Conservation (phyloP, 2,113 vertebrate species). For the Halcyon senegalensis region DNA sequence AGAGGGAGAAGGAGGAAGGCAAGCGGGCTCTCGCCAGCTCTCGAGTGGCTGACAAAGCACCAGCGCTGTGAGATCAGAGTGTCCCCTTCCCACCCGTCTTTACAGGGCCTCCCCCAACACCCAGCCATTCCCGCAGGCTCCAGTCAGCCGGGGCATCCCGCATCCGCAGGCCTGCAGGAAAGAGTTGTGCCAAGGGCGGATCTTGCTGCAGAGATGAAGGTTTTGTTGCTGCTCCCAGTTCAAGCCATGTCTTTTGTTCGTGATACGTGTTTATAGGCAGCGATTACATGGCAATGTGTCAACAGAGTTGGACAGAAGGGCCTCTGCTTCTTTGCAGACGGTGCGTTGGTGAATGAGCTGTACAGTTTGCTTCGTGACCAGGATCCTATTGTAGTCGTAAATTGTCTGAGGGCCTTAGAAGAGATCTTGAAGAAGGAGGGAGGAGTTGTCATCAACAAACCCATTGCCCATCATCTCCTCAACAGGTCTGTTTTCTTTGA, state of each 20-base stretch:
- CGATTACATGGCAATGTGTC: background rate
- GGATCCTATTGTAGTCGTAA: slow-evolving; percentile 95
- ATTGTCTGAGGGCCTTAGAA: slow-evolving; percentile 93
- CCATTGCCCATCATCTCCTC: slow-evolving; percentile 95
- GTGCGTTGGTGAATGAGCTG: slow-evolving; percentile 90
- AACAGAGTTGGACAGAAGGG: background rate
- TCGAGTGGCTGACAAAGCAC: accelerated
- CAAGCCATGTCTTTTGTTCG: accelerated
- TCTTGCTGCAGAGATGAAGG: background rate
- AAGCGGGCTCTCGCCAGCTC: accelerated
- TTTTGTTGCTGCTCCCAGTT: background rate
- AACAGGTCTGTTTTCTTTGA: slow-evolving; percentile 82
- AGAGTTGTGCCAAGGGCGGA: background rate
- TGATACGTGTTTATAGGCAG: accelerated
- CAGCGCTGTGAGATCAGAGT: background rate
- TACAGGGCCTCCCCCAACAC: accelerated
- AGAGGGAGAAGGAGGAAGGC: accelerated
- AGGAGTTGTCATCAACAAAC: slow-evolving; percentile 95
- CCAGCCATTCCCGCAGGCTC: accelerated
- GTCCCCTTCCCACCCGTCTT: background rate
- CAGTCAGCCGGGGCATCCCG: accelerated
- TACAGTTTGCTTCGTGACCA: slow-evolving; percentile 93
- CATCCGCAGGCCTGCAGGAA: background rate
- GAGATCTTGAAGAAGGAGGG: slow-evolving; percentile 93
- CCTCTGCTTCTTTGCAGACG: slow-evolving; percentile 76